These are phyloP conservation scores for Sitobion miscanthi DNA, from an alignment of 1,140 invertebrate species.

Conservation along the genomic window DNA sequence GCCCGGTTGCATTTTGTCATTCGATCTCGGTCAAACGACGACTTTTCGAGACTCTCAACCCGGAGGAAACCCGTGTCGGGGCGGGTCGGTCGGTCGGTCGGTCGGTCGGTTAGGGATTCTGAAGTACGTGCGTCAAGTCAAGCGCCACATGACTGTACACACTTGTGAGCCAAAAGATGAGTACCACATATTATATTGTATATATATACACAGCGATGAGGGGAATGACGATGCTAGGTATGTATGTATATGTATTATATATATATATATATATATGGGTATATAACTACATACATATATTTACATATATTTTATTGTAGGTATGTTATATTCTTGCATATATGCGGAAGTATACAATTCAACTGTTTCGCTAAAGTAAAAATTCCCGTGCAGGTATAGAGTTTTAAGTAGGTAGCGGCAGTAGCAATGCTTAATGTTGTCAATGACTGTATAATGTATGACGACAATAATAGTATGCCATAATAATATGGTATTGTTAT, in stretches of 20 bases:
- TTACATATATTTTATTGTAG: not conserved
- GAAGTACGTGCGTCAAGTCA: not conserved
- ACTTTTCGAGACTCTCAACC: not conserved
- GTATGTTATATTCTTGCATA: not conserved
- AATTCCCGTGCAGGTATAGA: not conserved
- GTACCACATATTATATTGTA: not conserved
- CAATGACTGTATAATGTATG: not conserved
- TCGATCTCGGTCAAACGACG: conserved; percentile 44
- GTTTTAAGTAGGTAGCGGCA: not conserved
- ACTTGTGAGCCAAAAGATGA: conserved; percentile 1
- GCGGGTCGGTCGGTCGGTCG: not conserved
- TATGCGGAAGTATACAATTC: not conserved
- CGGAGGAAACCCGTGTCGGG: not conserved
- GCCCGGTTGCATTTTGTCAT: conserved; percentile 28
- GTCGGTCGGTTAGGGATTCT: not conserved
- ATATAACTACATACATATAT: not conserved
- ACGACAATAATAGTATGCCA: not conserved
- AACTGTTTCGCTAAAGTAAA: not conserved
- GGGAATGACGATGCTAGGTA: not conserved
- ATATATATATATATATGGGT: no score
- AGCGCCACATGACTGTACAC: not conserved
- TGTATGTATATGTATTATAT: no score
- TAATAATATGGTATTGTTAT: not conserved
- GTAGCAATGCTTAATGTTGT: not conserved
- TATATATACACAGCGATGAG: not conserved